phyloP scores from a whole-genome alignment of 2,888 invertebrate genomes.

The Venustoraphidia nigricollis region DNA sequence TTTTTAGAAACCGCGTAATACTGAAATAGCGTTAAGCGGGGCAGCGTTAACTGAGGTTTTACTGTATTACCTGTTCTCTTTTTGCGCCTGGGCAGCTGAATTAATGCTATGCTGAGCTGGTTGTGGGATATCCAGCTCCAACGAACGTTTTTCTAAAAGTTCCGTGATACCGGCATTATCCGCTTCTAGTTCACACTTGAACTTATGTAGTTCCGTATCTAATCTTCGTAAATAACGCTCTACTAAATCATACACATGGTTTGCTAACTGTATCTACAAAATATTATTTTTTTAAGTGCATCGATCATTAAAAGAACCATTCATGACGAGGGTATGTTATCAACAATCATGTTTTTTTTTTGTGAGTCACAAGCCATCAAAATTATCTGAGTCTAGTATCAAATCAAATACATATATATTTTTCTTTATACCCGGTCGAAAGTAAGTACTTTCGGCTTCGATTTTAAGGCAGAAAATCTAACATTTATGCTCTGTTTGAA shows the following conservation, averaged over 20 bases:
- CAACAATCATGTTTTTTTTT: no score
- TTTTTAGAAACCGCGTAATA: no score
- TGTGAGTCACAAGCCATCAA: no score
- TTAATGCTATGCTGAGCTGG: slow-evolving; percentile 22
- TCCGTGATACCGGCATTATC: slow-evolving; percentile 98
- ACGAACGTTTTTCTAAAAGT: slow-evolving; percentile 78
- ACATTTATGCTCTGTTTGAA: no score
- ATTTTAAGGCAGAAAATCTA: no score
- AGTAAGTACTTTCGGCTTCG: no score
- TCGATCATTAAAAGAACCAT: neutral
- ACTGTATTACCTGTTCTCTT: slow-evolving; percentile 67
- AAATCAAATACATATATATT: no score
- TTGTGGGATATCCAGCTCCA: slow-evolving; percentile 68
- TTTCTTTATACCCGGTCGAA: no score
- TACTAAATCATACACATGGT: slow-evolving; percentile 87
- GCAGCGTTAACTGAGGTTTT: no score
- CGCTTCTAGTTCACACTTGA: slow-evolving; percentile 97
- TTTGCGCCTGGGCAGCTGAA: slow-evolving; percentile 45
- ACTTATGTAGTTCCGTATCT: slow-evolving; percentile 84
- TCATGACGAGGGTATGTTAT: no score
- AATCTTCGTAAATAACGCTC: slow-evolving; percentile 82
- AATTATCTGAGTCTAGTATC: no score
- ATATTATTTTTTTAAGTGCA: neutral
- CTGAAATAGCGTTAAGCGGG: no score
- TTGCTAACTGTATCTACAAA: slow-evolving; percentile 57